These are phyloP conservation scores for Odontocolon sp. DNA, from an alignment of 2,888 invertebrate genomes.

Conservation along the genomic window DNA sequence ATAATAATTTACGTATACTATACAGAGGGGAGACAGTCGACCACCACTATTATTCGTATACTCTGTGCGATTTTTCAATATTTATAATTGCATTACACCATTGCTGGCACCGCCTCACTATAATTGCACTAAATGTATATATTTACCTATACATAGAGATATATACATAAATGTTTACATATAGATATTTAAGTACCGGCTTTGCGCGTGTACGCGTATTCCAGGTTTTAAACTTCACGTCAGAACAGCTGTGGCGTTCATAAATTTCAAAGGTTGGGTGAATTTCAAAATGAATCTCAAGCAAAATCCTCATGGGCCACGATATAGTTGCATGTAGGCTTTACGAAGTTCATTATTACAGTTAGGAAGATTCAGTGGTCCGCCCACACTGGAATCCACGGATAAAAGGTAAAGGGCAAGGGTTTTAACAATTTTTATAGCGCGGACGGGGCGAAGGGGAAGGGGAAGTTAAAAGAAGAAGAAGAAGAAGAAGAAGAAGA, in stretches of 20 bases:
- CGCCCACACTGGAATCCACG: background rate
- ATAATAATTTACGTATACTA: constrained; percentile 31
- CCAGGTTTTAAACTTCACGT: too few species aligned
- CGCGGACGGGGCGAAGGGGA: background rate
- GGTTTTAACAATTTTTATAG: background rate
- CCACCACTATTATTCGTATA: constrained; percentile 1
- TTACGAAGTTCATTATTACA: constrained; percentile 33
- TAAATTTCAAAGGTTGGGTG: constrained; percentile 37
- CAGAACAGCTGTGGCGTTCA: constrained; percentile 44
- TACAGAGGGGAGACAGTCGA: background rate
- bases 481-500: background rate
- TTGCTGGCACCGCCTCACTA: background rate
- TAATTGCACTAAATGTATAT: background rate
- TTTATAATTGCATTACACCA: constrained; percentile 23
- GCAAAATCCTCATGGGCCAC: background rate
- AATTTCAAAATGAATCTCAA: constrained; percentile 49
- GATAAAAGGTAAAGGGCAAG: background rate
- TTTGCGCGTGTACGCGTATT: background rate
- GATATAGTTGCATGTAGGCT: background rate
- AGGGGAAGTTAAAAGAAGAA: too few species aligned
- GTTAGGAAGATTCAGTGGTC: constrained; percentile 25
- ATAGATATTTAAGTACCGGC: background rate
- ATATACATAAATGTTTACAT: too few species aligned
- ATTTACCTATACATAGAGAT: too few species aligned
- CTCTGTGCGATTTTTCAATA: constrained; percentile 20